Base-by-base conservation (phyloP, 1,140 invertebrate species). In the Danaus melanippus region DNA sequence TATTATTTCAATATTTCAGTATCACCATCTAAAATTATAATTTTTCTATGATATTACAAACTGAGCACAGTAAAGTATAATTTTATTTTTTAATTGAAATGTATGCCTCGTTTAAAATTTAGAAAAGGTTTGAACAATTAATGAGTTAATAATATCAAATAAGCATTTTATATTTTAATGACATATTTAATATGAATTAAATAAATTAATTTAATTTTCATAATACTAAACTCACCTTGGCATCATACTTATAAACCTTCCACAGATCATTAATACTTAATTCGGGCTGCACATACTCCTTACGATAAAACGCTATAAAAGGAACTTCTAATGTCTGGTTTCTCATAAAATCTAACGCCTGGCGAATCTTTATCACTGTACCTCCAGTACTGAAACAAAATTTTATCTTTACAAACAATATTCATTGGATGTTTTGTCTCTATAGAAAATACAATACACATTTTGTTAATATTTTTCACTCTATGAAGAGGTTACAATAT, bases 231-330 rank as follows among this genome's bases (percentile, higher is more conserved):
- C 12, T 50, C 76, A 93, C 92, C 89, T 97, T 97, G 42, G 95
- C 97, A 88, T 99, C 98, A 79, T 91, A 97, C 68, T 96, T 94
- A 79, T 98, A 99, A 1, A 99, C 93, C 77, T 95, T 96, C 98
- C 98, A 99, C 1, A 99, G 84, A 79, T 99, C 98, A 71, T 97
- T 96, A 12, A 99, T 97, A 55, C 93, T 96, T 9, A 99, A 81
- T 69, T 98, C 97, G 0, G 97, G 96, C 69, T 96, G 92, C 0
- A 99, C 96, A 76, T 99, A 98, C 81, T 99, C 98, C 86, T 99
- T 99, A 17, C 98, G 90, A 74, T 99, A 99, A 80, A 98, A 99
- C 0, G 97, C 96, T 68, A 99, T 99, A 74, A 99, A 99, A 1
- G 98, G 97, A 17, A 99, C 97, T 88, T 99, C 97, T 67, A 97